Conservation (phyloP, 2,888 invertebrate species). For the Pristionchus maxplancki region DNA sequence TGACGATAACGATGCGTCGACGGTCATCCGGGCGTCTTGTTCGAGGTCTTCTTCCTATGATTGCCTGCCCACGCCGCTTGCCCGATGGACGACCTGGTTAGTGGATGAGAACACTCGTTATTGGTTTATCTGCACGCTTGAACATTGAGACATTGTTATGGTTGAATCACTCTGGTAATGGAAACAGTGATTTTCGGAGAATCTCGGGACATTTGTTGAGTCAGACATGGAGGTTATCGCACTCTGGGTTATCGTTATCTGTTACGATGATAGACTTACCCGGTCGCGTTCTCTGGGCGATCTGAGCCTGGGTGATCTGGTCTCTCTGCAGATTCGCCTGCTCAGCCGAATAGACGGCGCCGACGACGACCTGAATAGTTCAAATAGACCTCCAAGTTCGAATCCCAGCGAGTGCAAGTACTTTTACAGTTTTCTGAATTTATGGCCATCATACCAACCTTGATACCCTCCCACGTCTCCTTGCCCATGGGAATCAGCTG, state of each 20-base stretch:
- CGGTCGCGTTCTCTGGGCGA: slow-evolving; percentile 8
- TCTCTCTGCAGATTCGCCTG: slow-evolving; percentile 3
- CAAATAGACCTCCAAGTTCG: too few relatives aligned
- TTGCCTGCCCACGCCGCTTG: neutral
- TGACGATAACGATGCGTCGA: neutral
- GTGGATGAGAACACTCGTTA: neutral
- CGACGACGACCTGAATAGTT: slow-evolving; percentile 30
- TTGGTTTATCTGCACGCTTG: neutral
- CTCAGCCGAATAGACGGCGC: neutral
- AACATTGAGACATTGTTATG: neutral
- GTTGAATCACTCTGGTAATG: neutral
- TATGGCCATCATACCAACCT: too few relatives aligned
- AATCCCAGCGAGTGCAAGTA: too few relatives aligned
- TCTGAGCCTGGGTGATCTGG: slow-evolving; percentile 43
- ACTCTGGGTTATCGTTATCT: neutral
- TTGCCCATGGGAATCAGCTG: slow-evolving; percentile 76
- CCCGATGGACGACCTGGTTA: neutral
- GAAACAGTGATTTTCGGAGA: too few relatives aligned
- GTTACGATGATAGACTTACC: neutral
- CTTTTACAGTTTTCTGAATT: too few relatives aligned
- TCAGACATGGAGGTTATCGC: neutral
- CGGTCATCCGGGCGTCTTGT: neutral
- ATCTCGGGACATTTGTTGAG: too few relatives aligned
- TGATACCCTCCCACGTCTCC: slow-evolving; percentile 77
- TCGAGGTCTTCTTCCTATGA: neutral